Evolutionary conservation across 1,140 invertebrate species (phyloP), one percentile per base, ranked within the genome.

Genomic region (Drosophila elegans): DNA sequence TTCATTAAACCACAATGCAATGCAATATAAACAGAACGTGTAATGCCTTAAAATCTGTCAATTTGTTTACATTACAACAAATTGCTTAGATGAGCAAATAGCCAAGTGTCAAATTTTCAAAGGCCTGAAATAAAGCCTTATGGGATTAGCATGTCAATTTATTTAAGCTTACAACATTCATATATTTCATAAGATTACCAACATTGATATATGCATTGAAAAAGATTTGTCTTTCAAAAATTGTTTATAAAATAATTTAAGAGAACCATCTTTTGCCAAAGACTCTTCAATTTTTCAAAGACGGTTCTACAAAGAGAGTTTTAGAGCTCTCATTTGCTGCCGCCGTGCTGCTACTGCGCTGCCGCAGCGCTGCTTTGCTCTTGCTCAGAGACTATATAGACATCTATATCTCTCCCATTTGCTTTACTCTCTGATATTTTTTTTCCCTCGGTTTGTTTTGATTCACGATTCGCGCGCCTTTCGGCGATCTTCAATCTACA

Each of bases 401-500:
- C 7, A 6, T 32, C 29, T 32, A 11, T 44, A 49, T 45, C 41
- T 34, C n/a, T 29, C 42, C 41, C n/a, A 16, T n/a, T 45, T 10
- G 9, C 42, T n/a, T 45, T 10, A 7, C 42, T 53, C 42, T 34
- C 59, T 62, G 57, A 62, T 69, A 78, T 29, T 55, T 61, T 29
- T 29, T 54, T 61, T 56, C 12, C 51, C 27, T 55, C 73, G 56
- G 68, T 90, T 91, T 90, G 84, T 91, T 91, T 89, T 91, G 88
- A 91, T 90, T 80, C 71, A 74, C 60, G 67, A 73, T 89, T 81
- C 75, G 71, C 83, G 78, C 71, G 55, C 74, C 74, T 71, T 86
- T 67, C 62, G 60, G 46, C 68, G 46, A 56, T 69, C 64, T 63
- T 57, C 45, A 63, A 54, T 71, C 61, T 72, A 53, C 74, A 60